Conservation (phyloP, 2,888 invertebrate genomes). For the Cancer borealis region DNA sequence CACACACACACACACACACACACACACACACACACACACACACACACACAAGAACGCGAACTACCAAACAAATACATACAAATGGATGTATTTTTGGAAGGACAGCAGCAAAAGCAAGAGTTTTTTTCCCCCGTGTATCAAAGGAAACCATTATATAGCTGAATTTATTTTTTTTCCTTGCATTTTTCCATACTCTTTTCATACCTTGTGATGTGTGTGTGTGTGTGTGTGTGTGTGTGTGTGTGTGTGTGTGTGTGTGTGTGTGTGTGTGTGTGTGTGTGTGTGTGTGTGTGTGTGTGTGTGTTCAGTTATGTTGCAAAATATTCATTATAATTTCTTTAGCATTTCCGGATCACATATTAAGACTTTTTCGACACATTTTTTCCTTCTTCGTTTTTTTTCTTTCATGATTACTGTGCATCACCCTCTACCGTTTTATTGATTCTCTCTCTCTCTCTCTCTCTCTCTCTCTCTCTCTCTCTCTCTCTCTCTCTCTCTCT, state of each 20-base stretch:
- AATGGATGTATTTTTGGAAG: neutral
- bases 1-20: constrained; percentile 45
- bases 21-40: too few species aligned
- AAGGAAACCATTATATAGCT: constrained; percentile 24
- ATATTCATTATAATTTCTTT: neutral
- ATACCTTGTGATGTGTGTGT: neutral
- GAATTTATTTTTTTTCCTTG: constrained; percentile 2
- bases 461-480: constrained; percentile 2
- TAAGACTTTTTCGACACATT: neutral
- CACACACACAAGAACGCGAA: neutral
- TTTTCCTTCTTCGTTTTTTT: neutral
- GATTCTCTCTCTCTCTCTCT: neutral
- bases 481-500: constrained; percentile 46
- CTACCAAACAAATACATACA: neutral
- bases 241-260: constrained; percentile 38
- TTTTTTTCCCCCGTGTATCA: neutral
- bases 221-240: constrained; percentile 45
- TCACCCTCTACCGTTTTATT: neutral
- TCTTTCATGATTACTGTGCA: neutral
- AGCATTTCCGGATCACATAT: neutral
- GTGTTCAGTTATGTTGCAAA: constrained; percentile 1
- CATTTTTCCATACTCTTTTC: neutral
- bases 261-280: constrained; percentile 26
- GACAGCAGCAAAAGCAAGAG: neutral
- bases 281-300: constrained; percentile 8